A percentile compares a stretch with the other conserved stretches of the same genome.
These are phyloP conservation scores for Zosterops hypoxanthus DNA, from an alignment of 2,113 vertebrate genomes.

Conservation along the genomic window DNA sequence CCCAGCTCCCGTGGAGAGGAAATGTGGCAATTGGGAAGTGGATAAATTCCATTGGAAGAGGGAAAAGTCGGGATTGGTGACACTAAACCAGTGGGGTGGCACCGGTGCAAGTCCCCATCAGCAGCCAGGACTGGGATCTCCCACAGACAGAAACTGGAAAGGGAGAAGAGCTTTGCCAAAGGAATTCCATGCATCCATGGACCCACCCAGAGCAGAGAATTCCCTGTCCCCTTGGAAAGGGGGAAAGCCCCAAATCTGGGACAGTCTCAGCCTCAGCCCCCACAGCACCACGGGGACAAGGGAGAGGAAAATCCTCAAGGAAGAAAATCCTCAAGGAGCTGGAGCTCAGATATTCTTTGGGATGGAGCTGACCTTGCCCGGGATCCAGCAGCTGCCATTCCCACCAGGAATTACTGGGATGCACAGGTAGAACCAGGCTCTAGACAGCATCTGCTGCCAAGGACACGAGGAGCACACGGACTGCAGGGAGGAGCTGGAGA, in stretches of 20 bases:
- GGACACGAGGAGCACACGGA: background rate
- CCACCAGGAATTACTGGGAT: background rate
- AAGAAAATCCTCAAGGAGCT: background rate
- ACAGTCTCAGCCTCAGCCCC: background rate
- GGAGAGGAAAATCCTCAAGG: background rate
- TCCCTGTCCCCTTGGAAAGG: background rate
- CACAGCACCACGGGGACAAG: fast-evolving
- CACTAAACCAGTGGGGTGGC: background rate
- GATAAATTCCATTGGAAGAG: background rate
- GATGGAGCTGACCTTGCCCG: background rate
- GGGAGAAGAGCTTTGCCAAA: background rate
- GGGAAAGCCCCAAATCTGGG: background rate
- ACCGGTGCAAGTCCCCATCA: background rate
- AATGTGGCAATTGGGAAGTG: background rate
- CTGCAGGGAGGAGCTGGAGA: background rate
- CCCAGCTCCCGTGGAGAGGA: background rate
- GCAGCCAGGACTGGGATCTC: background rate
- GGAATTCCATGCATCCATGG: background rate
- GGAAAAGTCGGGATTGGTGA: background rate
- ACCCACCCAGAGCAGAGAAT: background rate
- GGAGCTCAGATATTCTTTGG: background rate
- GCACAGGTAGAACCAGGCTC: background rate
- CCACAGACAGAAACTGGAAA: background rate
- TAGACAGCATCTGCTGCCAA: background rate
- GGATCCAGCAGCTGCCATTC: background rate